phyloP scores from a whole-genome alignment of 2,888 invertebrate genomes.

The Calameuta idolon region DNA sequence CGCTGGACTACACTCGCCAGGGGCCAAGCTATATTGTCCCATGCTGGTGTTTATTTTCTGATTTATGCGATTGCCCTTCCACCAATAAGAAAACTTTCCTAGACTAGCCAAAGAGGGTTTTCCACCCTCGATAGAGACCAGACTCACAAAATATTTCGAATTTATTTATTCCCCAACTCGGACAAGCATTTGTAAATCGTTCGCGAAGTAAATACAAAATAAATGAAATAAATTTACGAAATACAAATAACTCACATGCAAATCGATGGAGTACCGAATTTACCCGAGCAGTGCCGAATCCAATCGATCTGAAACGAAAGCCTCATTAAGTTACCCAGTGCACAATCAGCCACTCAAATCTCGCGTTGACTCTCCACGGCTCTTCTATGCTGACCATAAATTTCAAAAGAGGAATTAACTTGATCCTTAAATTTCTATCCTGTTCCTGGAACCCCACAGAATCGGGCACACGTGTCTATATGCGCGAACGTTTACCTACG shows the following conservation, averaged over 20 bases:
- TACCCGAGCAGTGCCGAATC: not conserved
- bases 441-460: not conserved
- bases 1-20: conserved; percentile 29
- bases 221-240: conserved; percentile 2
- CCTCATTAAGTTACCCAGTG: not conserved
- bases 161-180: not conserved
- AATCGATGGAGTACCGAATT: not conserved
- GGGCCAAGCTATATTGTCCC: conserved; percentile 49
- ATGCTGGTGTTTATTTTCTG: conserved; percentile 54
- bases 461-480: not conserved
- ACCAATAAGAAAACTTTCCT: conserved; percentile 7
- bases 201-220: not conserved
- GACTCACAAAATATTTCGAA: not conserved
- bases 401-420: not conserved
- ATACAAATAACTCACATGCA: conserved; percentile 2
- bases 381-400: not conserved
- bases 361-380: not conserved
- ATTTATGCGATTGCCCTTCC: conserved; percentile 56
- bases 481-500: not conserved
- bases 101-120: not conserved
- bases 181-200: not conserved
- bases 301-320: not conserved
- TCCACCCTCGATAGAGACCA: not conserved
- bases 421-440: not conserved
- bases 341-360: not conserved